phyloP scores from a whole-genome alignment of 1,140 invertebrate genomes.

The Atopsyche davidsoni region DNA sequence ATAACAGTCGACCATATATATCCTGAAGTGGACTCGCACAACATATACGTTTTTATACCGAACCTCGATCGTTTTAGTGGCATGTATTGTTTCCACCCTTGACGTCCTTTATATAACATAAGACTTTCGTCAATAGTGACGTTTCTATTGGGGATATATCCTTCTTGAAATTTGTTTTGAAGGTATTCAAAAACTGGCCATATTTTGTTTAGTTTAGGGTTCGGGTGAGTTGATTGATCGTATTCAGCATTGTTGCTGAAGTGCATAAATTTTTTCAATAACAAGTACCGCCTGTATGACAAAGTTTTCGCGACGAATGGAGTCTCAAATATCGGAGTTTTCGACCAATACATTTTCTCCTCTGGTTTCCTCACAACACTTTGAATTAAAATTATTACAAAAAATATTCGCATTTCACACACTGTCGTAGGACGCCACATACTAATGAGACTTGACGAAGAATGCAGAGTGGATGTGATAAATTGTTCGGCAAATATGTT shows the following conservation, averaged over 20 bases:
- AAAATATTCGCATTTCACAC: slow-evolving; percentile 1
- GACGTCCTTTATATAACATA: slow-evolving; percentile 10
- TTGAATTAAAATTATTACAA: slow-evolving; percentile 6
- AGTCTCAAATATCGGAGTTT: slow-evolving; percentile 7
- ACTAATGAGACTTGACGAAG: background rate
- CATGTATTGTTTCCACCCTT: slow-evolving; percentile 15
- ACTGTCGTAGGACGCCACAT: background rate
- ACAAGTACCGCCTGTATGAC: slow-evolving; percentile 5
- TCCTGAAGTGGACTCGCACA: slow-evolving; percentile 21
- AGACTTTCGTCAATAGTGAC: slow-evolving; percentile 16
- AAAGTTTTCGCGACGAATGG: background rate
- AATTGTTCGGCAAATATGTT: background rate
- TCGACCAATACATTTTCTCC: slow-evolving; percentile 4
- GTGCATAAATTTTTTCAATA: slow-evolving; percentile 13
- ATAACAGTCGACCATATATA: slow-evolving; percentile 16
- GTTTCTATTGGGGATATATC: slow-evolving; percentile 4
- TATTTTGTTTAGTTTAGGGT: slow-evolving; percentile 16
- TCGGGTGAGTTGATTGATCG: slow-evolving; percentile 6
- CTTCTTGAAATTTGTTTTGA: slow-evolving; percentile 11
- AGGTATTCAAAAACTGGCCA: slow-evolving; percentile 10
- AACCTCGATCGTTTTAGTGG: slow-evolving; percentile 8
- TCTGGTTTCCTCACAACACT: slow-evolving; percentile 4
- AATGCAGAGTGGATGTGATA: background rate
- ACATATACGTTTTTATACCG: slow-evolving; percentile 14
- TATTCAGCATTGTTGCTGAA: slow-evolving; percentile 13